phyloP scores from a whole-genome alignment of 2,888 invertebrate species.

The Nymphalis urticae region DNA sequence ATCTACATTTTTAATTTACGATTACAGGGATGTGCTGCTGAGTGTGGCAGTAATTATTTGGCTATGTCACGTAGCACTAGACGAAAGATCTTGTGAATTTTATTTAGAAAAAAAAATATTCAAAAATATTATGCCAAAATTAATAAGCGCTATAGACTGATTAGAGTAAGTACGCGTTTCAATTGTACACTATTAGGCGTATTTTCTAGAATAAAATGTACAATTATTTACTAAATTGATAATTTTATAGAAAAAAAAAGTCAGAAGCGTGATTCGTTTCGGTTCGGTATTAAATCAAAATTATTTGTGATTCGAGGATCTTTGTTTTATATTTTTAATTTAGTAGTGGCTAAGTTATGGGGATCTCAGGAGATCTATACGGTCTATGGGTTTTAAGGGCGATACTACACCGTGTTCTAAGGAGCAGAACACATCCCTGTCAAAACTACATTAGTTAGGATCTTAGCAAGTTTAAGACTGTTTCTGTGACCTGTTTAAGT shows the following conservation, averaged over 20 bases:
- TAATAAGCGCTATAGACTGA: conserved; percentile 82
- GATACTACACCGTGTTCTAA: conserved; percentile 76
- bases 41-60: conserved; percentile 59
- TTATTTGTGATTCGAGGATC: conserved; percentile 71
- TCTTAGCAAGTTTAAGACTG: conserved; percentile 82
- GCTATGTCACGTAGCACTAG: conserved; percentile 54
- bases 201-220: conserved; percentile 76
- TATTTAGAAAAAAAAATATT: conserved; percentile 58
- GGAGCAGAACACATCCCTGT: conserved; percentile 81
- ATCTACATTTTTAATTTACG: conserved; percentile 73
- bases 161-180: conserved; percentile 79
- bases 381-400: conserved; percentile 59
- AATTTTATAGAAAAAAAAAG: conserved; percentile 63
- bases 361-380: conserved; percentile 64
- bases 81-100: conserved; percentile 58
- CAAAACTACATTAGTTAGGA: conserved; percentile 78
- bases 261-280: conserved; percentile 67
- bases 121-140: conserved; percentile 71
- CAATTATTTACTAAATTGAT: conserved; percentile 77
- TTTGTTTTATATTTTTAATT: conserved; percentile 54
- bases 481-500: conserved; percentile 82
- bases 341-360: conserved; percentile 67
- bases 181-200: conserved; percentile 81
- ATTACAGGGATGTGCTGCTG: conserved; percentile 81
- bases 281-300: conserved; percentile 63